Conservation (phyloP, 2,888 invertebrate species). For the Drosophila vallismaia region DNA sequence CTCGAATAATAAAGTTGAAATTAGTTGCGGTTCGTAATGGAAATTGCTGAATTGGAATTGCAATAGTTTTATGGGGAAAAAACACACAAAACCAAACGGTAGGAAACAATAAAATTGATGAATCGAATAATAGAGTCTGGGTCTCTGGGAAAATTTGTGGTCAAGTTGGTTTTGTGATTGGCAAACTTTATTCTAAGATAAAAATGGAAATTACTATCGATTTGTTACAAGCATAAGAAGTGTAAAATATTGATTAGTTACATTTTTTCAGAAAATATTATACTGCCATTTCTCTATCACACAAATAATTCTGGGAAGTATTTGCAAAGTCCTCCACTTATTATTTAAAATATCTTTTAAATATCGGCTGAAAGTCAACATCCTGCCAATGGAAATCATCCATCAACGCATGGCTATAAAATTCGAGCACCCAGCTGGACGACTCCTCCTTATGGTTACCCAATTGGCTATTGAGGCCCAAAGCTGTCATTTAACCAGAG, state of each 20-base stretch:
- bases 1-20: slow-evolving; percentile 73
- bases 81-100: slow-evolving; percentile 2
- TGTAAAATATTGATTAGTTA: no score
- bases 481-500: slow-evolving; percentile 19
- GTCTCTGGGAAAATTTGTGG: slow-evolving; percentile 22
- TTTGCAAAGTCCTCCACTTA: no score
- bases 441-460: slow-evolving; percentile 36
- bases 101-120: slow-evolving; percentile 64
- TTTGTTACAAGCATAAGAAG: no score
- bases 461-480: slow-evolving; percentile 16
- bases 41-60: slow-evolving; percentile 55
- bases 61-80: slow-evolving; percentile 48
- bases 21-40: slow-evolving; percentile 67
- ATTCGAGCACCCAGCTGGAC: slow-evolving; percentile 57
- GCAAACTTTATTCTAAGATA: slow-evolving; percentile 13
- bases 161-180: slow-evolving; percentile 5
- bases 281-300: no score
- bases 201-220: not conserved
- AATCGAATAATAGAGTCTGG: slow-evolving; percentile 45
- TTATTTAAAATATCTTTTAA: not conserved
- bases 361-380: slow-evolving; percentile 29
- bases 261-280: no score
- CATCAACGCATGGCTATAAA: slow-evolving; percentile 61
- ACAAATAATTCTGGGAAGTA: no score
- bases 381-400: slow-evolving; percentile 50